Percentiles rank a stretch among this genome's conserved stretches.
These are phyloP conservation scores for Entomobrya multifasciata DNA, from an alignment of 2,888 invertebrate genomes.

Conservation along the genomic window DNA sequence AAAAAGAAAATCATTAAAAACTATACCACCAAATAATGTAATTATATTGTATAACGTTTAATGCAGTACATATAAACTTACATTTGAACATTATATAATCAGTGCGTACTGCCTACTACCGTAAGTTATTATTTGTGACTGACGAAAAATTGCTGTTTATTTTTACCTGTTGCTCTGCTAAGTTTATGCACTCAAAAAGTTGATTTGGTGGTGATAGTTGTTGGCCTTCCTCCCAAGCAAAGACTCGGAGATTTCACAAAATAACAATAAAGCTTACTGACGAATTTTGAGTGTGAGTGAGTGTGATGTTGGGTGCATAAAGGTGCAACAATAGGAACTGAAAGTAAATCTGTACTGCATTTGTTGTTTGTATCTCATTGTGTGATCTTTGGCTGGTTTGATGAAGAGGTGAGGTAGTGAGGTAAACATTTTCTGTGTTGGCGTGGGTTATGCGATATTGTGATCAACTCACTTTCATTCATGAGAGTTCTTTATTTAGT, in stretches of 20 bases:
- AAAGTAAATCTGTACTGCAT: not conserved
- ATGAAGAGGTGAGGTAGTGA: not conserved
- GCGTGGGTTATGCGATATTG: conserved; percentile 31
- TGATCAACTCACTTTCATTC: conserved; percentile 9
- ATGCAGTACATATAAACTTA: not conserved
- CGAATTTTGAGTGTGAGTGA: not conserved
- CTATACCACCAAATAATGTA: not conserved
- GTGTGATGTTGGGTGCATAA: not conserved
- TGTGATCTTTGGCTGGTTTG: not conserved
- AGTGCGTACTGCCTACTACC: not conserved
- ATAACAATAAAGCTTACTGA: not conserved
- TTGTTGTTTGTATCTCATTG: not conserved
- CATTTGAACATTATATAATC: not conserved
- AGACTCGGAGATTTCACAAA: conserved; percentile 28
- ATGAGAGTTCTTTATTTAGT: not conserved
- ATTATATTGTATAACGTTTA: not conserved
- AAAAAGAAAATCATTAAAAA: conserved; percentile 19
- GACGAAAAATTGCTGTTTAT: not conserved
- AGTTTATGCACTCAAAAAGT: conserved; percentile 12
- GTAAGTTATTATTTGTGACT: not conserved
- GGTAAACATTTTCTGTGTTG: conserved; percentile 18
- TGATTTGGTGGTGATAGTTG: conserved; percentile 37
- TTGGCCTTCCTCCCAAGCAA: conserved; percentile 43
- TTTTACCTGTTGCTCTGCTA: not conserved
- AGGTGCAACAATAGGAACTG: conserved; percentile 1